Evolutionary conservation across 2,888 invertebrate genomes (phyloP).

Genomic region (Brachycybe producta): DNA sequence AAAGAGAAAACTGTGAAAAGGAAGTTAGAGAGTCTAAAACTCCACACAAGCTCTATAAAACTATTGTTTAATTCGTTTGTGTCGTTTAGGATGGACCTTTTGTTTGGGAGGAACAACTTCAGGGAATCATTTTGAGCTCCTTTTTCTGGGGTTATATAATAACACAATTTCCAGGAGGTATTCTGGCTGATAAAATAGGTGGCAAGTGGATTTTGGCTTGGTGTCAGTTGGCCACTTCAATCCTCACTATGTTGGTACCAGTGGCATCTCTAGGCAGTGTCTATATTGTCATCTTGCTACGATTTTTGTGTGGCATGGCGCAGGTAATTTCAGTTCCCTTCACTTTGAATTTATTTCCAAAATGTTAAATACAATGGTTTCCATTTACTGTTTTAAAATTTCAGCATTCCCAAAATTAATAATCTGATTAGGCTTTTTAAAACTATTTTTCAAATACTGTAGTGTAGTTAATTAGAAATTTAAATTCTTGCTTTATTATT

Average conservation of each 20-base stretch:
- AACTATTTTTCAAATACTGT: no score
- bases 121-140: conserved; percentile 8
- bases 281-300: background rate
- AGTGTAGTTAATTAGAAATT: no score
- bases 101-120: conserved; percentile 8
- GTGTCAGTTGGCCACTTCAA: background rate
- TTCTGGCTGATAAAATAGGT: conserved; percentile 3
- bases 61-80: background rate
- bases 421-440: no score
- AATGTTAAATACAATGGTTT: background rate
- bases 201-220: background rate
- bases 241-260: conserved; percentile 5
- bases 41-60: no score
- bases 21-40: no score
- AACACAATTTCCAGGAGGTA: background rate
- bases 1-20: no score
- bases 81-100: conserved; percentile 9
- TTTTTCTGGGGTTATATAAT: conserved; percentile 10
- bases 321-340: background rate
- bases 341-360: background rate
- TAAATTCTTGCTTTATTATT: background rate
- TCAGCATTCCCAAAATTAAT: no score
- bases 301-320: background rate
- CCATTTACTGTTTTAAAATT: background rate
- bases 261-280: background rate